phyloP scores from a whole-genome alignment of 2,888 invertebrate species.

The Aproaerema taeniolella region DNA sequence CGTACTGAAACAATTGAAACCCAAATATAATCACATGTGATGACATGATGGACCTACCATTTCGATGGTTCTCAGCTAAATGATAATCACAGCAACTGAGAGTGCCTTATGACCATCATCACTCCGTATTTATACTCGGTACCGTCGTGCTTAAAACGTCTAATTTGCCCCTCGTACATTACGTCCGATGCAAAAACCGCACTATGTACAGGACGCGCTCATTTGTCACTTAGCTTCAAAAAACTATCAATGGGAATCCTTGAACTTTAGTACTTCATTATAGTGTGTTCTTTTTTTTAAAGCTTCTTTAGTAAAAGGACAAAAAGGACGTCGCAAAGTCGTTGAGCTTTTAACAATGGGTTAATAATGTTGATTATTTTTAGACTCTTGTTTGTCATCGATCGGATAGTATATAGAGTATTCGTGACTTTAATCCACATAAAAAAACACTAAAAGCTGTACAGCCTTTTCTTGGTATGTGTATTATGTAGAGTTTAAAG shows the following conservation, averaged over 20 bases:
- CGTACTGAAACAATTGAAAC: no score
- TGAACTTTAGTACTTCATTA: slow-evolving; percentile 1
- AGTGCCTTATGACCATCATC: slow-evolving; percentile 46
- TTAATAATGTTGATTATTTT: no score
- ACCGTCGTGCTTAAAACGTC: slow-evolving; percentile 42
- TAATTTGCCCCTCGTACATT: slow-evolving; percentile 59
- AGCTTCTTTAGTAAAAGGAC: no score
- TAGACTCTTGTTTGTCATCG: no score
- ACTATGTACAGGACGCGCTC: slow-evolving; percentile 12
- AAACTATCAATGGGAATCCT: slow-evolving; percentile 4
- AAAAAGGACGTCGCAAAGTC: slow-evolving; percentile 1
- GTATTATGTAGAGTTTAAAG: no score
- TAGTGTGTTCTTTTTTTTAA: not conserved
- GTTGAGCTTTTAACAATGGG: no score
- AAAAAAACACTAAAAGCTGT: no score
- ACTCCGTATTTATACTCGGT: slow-evolving; percentile 52
- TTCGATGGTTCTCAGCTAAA: slow-evolving; percentile 23
- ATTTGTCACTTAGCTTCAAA: slow-evolving; percentile 9
- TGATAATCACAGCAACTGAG: slow-evolving; percentile 32
- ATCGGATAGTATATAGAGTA: no score
- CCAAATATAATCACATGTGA: no score
- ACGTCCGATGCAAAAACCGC: slow-evolving; percentile 45
- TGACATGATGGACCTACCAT: slow-evolving; percentile 43
- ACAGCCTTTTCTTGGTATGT: no score
- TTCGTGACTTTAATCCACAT: no score